Percentiles rank a stretch among this genome's conserved stretches.
These are phyloP conservation scores for Thereva unica DNA, from an alignment of 2,888 invertebrate genomes.

Conservation along the genomic window DNA sequence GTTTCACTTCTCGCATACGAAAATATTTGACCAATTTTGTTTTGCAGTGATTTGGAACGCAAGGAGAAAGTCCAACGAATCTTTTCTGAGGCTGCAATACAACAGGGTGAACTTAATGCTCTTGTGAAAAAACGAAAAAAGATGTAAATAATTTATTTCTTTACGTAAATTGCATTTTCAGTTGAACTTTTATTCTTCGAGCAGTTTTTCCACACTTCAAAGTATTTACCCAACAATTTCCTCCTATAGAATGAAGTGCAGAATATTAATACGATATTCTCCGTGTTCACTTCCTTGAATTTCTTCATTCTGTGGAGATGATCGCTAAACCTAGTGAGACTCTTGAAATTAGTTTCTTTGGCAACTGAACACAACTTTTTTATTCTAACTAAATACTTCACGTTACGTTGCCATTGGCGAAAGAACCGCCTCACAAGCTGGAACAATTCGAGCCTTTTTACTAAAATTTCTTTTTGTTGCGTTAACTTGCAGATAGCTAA, in stretches of 20 bases:
- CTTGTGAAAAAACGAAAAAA: slow-evolving; percentile 58
- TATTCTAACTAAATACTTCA: background rate
- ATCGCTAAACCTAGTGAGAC: slow-evolving; percentile 7
- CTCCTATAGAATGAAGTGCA: background rate
- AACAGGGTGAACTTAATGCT: slow-evolving; percentile 83
- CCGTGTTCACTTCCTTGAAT: background rate
- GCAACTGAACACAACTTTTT: slow-evolving; percentile 5
- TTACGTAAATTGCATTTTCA: no score
- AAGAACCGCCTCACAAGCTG: slow-evolving; percentile 1
- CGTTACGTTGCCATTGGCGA: background rate
- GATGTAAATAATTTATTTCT: slow-evolving; percentile 34
- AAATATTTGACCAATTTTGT: background rate
- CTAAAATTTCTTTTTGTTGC: no score
- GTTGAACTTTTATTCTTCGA: background rate
- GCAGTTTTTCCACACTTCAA: slow-evolving; percentile 5
- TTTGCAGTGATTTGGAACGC: slow-evolving; percentile 72
- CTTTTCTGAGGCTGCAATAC: slow-evolving; percentile 76
- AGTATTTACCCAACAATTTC: slow-evolving; percentile 14
- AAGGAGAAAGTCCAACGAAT: slow-evolving; percentile 83
- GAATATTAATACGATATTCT: background rate
- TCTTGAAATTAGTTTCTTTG: slow-evolving; percentile 3
- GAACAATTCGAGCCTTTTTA: no score
- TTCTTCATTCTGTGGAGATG: background rate
- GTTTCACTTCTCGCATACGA: background rate
- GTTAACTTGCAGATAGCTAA: no score